Conservation (phyloP, 2,797 vertebrate genomes). For the Artibeus lituratus region DNA sequence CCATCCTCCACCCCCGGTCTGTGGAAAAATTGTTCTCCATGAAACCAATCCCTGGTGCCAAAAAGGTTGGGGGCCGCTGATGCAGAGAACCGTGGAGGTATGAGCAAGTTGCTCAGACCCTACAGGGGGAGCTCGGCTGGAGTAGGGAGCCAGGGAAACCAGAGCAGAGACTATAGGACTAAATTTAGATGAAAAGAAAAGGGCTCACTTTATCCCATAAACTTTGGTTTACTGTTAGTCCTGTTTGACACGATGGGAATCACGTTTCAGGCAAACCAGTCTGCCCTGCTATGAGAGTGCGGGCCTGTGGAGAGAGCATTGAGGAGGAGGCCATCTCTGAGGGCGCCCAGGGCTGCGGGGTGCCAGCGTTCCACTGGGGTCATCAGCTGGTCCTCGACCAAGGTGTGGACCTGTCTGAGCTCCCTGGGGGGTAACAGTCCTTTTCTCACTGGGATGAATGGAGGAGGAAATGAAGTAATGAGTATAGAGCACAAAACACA, state of each 20-base stretch:
- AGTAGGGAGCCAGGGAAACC: neutral
- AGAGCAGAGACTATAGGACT: neutral
- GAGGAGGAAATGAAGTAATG: neutral
- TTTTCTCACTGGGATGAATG: neutral
- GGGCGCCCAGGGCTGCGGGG: neutral
- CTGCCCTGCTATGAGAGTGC: neutral
- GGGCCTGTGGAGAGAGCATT: neutral
- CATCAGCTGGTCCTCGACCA: neutral
- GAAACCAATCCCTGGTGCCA: too few relatives aligned
- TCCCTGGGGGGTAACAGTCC: neutral
- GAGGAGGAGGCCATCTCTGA: neutral
- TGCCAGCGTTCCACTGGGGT: neutral
- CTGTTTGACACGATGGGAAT: neutral
- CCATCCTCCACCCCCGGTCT: too few relatives aligned
- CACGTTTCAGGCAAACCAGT: neutral
- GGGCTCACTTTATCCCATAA: neutral
- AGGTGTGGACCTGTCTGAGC: neutral
- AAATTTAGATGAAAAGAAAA: neutral
- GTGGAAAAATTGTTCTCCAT: too few relatives aligned
- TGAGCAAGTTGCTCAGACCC: neutral
- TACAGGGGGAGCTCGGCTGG: neutral
- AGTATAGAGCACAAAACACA: neutral
- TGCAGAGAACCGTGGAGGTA: neutral
- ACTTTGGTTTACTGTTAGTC: neutral
- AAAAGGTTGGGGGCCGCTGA: too few relatives aligned